Conservation (phyloP, 2,113 vertebrate genomes). For the Porphyrio hochstetteri region DNA sequence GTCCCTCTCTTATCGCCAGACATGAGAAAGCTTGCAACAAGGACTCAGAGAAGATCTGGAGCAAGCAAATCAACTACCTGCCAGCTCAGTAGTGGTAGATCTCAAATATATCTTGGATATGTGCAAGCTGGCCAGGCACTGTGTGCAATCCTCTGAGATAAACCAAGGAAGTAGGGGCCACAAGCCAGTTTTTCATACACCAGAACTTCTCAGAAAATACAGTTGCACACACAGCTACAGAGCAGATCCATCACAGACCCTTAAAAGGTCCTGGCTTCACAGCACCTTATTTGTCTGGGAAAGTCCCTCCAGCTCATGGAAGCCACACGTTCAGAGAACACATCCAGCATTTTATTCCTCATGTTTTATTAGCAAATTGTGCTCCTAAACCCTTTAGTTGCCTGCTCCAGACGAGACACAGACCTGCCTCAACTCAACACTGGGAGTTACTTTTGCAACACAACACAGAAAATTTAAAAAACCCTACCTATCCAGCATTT, state of each 20-base stretch:
- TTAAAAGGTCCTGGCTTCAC: too few relatives aligned
- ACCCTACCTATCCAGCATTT: accelerated
- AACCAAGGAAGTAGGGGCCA: background rate
- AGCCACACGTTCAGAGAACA: background rate
- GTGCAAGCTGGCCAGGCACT: background rate
- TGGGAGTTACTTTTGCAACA: constrained; percentile 3
- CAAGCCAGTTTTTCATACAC: background rate
- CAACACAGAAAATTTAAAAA: background rate
- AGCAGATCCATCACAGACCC: too few relatives aligned
- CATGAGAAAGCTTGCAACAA: background rate
- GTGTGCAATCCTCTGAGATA: background rate
- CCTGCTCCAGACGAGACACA: background rate
- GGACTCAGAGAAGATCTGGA: background rate
- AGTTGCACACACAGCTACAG: background rate
- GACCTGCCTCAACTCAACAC: background rate
- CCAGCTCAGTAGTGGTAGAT: background rate
- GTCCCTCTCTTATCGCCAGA: background rate
- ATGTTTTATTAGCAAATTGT: background rate
- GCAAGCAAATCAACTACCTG: background rate
- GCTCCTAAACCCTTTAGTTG: background rate
- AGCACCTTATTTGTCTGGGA: too few relatives aligned
- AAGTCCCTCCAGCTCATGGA: background rate
- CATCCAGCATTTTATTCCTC: background rate
- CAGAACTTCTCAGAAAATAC: background rate
- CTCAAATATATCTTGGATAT: background rate